These are phyloP conservation scores for Scomber japonicus DNA, from an alignment of 2,113 vertebrate species.

Conservation along the genomic window DNA sequence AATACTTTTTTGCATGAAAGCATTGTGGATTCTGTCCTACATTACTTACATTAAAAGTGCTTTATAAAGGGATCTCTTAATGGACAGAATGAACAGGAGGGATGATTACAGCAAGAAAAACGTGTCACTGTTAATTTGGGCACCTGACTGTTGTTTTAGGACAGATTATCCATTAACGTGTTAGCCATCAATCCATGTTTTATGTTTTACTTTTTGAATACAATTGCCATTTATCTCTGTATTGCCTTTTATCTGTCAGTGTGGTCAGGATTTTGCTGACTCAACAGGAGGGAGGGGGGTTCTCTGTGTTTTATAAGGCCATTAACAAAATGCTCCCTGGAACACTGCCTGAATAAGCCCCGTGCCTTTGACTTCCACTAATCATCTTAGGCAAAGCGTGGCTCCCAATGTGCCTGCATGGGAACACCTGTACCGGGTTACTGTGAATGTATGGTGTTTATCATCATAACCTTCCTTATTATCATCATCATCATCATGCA, in stretches of 20 bases:
- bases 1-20: too few relatives aligned
- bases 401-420: conserved; percentile 78
- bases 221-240: background rate
- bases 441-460: conserved; percentile 25
- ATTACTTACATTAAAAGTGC: too few relatives aligned
- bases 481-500: conserved; percentile 35
- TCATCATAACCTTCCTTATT: conserved; percentile 38
- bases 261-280: conserved; percentile 68
- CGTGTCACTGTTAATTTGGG: too few relatives aligned
- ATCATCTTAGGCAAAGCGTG: conserved; percentile 84
- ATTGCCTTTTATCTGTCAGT: conserved; percentile 5
- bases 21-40: too few relatives aligned
- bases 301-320: conserved; percentile 67
- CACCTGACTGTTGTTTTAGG: too few relatives aligned
- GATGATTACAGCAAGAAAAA: too few relatives aligned
- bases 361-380: conserved; percentile 82
- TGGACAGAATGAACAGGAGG: too few relatives aligned
- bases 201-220: conserved; percentile 25
- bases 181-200: background rate
- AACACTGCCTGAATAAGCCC: conserved; percentile 72
- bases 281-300: conserved; percentile 52
- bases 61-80: too few relatives aligned
- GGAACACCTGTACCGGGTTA: conserved; percentile 66
- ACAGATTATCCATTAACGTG: too few relatives aligned
- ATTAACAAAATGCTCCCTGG: conserved; percentile 73